These are phyloP conservation scores for Thecophora atra DNA, from an alignment of 2,888 invertebrate species.

Conservation along the genomic window DNA sequence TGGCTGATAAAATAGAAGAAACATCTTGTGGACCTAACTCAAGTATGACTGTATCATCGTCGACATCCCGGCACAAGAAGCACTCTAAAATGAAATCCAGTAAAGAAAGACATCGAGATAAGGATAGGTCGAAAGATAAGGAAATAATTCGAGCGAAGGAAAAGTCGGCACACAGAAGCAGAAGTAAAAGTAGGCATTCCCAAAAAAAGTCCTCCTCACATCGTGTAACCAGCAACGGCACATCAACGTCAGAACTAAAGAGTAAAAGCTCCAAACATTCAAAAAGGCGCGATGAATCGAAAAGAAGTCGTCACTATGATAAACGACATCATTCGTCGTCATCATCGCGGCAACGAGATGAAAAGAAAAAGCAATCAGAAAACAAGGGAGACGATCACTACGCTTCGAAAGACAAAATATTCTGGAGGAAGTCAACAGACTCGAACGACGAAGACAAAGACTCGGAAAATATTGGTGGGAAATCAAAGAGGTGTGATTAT, in stretches of 20 bases:
- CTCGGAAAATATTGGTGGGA: constrained; percentile 41
- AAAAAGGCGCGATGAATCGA: constrained; percentile 41
- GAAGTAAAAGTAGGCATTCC: constrained; percentile 51
- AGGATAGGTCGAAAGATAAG: constrained; percentile 38
- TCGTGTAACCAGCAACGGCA: constrained; percentile 45
- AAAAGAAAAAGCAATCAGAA: constrained; percentile 41
- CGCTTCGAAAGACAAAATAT: constrained; percentile 72
- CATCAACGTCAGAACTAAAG: constrained; percentile 39
- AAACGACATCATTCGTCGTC: constrained; percentile 46
- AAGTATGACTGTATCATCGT: constrained; percentile 34
- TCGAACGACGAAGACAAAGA: constrained; percentile 77
- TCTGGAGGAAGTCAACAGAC: constrained; percentile 79
- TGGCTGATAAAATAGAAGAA: not conserved
- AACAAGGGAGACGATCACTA: constrained; percentile 74
- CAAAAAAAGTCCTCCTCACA: constrained; percentile 37
- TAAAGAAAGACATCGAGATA: constrained; percentile 29
- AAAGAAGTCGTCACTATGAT: constrained; percentile 41
- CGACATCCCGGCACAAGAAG: constrained; percentile 55
- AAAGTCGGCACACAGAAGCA: constrained; percentile 38
- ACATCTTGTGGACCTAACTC: not conserved
- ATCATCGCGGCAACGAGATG: constrained; percentile 52
- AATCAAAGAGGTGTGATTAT: not conserved
- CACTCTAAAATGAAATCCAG: constrained; percentile 46
- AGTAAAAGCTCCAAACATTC: constrained; percentile 45
- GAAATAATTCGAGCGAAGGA: constrained; percentile 35